Evolutionary conservation across 2,888 invertebrate genomes (phyloP), one percentile per base, ranked within the genome.

Genomic region (Cepaea hortensis): DNA sequence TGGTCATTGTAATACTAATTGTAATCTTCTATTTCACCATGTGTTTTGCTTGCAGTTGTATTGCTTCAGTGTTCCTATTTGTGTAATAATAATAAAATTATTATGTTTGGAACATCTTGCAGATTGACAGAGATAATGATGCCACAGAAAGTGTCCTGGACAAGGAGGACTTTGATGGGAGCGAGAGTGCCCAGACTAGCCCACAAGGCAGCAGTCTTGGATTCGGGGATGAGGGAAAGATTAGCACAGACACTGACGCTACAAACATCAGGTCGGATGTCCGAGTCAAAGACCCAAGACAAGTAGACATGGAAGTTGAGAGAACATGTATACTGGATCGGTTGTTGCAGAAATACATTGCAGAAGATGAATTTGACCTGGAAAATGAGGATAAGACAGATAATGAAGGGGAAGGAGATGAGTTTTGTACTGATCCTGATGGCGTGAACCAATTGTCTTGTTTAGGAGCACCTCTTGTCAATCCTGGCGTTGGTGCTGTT

Each of bases 331-430:
- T 84, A 5, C 61, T 83, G n/a, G 84, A 84, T 75, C 50, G 61
- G 35, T 61, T 87, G 65, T 35, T 87, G 65, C 62, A 75, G 50
- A 79, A 48, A n/a, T 72, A 61, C 65, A 81, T 87, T 15, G 73
- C 84, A 6, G 84, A 87, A 75, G 84, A 87, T 80, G 84, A 87
- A 35, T 87, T 87, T 87, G 84, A 87, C 48, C 23, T 84, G 5
- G 80, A 84, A n/a, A 84, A 84, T 73, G 87, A 87, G 35, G 87
- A 87, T 55, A 72, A 80, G 11, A 73, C 84, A 11, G 80, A 87
- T 73, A 55, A 81, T 46, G 77, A 83, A 7, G 72, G 23, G 3
- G 79, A 79, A 48, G 73, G 72, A 55, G 75, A n/a, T 75, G 84
- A 75, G 55, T 20, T 55, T 61, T 13, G 23, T 20, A 6, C 15